phyloP scores from a whole-genome alignment of 2,888 invertebrate species.

The Philaethria dido region DNA sequence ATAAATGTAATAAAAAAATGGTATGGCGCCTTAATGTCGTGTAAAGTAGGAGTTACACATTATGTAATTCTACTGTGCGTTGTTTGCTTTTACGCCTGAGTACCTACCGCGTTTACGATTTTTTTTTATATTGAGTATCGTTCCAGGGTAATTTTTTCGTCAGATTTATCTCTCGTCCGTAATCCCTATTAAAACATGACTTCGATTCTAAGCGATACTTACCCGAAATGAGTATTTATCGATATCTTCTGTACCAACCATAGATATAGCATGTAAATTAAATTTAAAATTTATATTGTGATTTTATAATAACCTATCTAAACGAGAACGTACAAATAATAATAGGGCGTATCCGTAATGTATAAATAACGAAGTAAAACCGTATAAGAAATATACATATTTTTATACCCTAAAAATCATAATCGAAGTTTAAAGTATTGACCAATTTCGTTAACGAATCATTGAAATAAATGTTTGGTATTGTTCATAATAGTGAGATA shows the following conservation, averaged over 20 bases:
- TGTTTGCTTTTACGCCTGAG: slow-evolving; percentile 14
- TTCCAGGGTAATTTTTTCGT: slow-evolving; percentile 13
- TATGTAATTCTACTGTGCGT: slow-evolving; percentile 22
- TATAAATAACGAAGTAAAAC: slow-evolving; percentile 59
- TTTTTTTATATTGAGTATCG: slow-evolving; percentile 17
- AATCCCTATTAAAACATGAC: not conserved
- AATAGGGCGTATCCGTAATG: slow-evolving; percentile 69
- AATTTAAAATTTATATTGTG: slow-evolving; percentile 67
- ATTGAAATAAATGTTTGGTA: slow-evolving; percentile 49
- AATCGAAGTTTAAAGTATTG: slow-evolving; percentile 67
- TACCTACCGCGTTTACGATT: slow-evolving; percentile 12
- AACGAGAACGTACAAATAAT: slow-evolving; percentile 79
- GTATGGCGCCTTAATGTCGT: not conserved
- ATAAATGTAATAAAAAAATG: not conserved
- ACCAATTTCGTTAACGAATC: slow-evolving; percentile 62
- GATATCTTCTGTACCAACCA: slow-evolving; percentile 52
- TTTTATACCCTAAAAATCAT: slow-evolving; percentile 77
- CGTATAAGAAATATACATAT: slow-evolving; percentile 67
- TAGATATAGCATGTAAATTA: slow-evolving; percentile 61
- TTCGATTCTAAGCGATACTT: slow-evolving; percentile 8
- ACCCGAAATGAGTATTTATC: slow-evolving; percentile 24
- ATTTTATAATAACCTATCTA: slow-evolving; percentile 66
- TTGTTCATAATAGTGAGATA: slow-evolving; percentile 63
- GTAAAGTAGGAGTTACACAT: slow-evolving; percentile 5
- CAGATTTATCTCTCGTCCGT: not conserved